Conservation (phyloP, 2,113 vertebrate species). For the Alouatta palliata region DNA sequence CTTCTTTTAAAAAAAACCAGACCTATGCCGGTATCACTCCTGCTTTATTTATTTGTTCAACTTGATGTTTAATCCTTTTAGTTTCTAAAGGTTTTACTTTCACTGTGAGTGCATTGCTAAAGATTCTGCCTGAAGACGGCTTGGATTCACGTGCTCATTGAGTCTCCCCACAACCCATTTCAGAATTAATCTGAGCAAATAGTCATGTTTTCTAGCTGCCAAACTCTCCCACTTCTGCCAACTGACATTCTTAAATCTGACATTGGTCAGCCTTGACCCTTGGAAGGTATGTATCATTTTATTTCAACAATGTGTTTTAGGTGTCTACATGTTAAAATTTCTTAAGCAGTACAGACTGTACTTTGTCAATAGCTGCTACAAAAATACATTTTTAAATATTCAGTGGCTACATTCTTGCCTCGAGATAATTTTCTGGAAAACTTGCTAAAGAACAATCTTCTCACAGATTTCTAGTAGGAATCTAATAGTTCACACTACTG, state of each 20-base stretch:
- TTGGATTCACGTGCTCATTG: not conserved
- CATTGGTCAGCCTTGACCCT: conserved; percentile 48
- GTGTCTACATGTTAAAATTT: conserved; percentile 58
- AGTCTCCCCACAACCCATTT: accelerated
- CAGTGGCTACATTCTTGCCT: conserved; percentile 41
- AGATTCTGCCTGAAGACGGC: conserved; percentile 28
- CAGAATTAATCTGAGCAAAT: conserved; percentile 31
- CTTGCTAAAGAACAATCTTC: conserved; percentile 46
- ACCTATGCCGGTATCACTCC: not conserved
- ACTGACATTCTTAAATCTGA: conserved; percentile 47
- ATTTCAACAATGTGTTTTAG: conserved; percentile 67
- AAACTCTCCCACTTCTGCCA: not conserved
- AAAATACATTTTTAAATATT: conserved; percentile 48
- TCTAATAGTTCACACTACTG: conserved; percentile 34
- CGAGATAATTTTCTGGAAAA: conserved; percentile 66
- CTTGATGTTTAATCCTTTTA: conserved; percentile 40
- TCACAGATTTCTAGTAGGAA: conserved; percentile 34
- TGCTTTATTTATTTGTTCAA: conserved; percentile 51
- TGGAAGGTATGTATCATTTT: conserved; percentile 62
- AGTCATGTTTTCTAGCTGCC: not conserved
- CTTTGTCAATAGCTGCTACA: conserved; percentile 65
- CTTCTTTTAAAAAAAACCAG: conserved; percentile 23
- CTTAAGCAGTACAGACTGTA: conserved; percentile 49
- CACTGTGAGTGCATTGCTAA: not conserved
- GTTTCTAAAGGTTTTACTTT: conserved; percentile 47